phyloP scores from a whole-genome alignment of 2,888 invertebrate genomes.

The Zaprionus bogoriensis region DNA sequence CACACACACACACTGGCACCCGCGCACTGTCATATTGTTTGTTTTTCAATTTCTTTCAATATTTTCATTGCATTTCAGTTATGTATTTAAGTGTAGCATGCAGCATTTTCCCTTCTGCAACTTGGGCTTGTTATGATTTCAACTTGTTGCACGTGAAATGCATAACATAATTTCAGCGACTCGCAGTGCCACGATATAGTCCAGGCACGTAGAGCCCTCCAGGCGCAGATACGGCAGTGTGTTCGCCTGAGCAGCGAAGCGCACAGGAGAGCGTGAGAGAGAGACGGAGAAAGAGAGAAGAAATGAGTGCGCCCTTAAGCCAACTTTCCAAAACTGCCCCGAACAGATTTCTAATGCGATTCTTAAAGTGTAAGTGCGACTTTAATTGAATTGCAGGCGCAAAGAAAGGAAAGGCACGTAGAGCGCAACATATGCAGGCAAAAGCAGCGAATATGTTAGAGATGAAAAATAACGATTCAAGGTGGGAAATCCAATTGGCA shows the following conservation, averaged over 20 bases:
- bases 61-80: constrained; percentile 75
- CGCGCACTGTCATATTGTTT: too few species aligned
- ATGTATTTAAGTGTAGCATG: constrained; percentile 30
- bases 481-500: constrained; percentile 53
- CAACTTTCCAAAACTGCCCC: constrained; percentile 4
- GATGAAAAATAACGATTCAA: constrained; percentile 1
- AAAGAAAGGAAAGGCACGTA: constrained; percentile 44
- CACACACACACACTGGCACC: constrained; percentile 19
- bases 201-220: constrained; percentile 50
- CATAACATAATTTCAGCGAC: constrained; percentile 60
- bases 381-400: constrained; percentile 29
- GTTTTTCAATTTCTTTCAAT: constrained; percentile 61
- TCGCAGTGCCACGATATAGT: constrained; percentile 34
- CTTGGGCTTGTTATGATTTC: constrained; percentile 74
- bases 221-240: constrained; percentile 49
- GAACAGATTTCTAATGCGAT: constrained; percentile 54
- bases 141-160: constrained; percentile 80
- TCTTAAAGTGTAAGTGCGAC: constrained; percentile 65
- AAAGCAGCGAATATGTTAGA: background rate
- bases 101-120: constrained; percentile 33
- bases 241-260: constrained; percentile 41
- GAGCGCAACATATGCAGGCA: constrained; percentile 52
- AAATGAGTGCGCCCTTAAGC: background rate
- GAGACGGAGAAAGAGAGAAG: constrained; percentile 11
- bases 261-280: constrained; percentile 6